Evolutionary conservation across 2,113 vertebrate genomes (phyloP), one percentile per base, ranked within the genome.

Genomic region (Pedetes capensis): DNA sequence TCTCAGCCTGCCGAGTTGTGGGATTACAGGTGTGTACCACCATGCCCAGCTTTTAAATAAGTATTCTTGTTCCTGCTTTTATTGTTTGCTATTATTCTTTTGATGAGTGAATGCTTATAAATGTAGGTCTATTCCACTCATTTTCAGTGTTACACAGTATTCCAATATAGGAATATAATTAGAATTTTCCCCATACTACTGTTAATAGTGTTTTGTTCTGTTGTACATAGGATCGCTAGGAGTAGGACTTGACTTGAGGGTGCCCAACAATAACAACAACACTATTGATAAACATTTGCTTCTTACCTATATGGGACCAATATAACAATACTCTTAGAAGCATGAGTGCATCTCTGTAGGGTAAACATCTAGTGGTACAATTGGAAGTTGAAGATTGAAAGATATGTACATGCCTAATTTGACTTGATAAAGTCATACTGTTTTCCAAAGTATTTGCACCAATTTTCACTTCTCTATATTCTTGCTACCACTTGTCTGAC

Each of bases 11-110:
- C 14, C 6, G 13, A 66, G 11, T 66, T 13, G 12, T 66, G 64
- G 12, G 64, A 66, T 64, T 11, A 34, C 63, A 32, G 29, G 29
- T 11, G 10, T 64, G 29, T 64, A 18, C 63, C 34, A 64, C 34
- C 64, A 66, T 16, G 64, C 12, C 34, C 17, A 29, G 4, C 6
- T 66, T 66, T 66, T 34, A 68, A 27, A 37, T 34, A 78, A 37
- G n/a, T 69, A 63, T 51, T 63, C 44, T 63, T 92, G 17, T 23
- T 76, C 59, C 80, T 69, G 32, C 17, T 71, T 80, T 85, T 79
- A 51, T 55, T 79, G 72, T 81, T 80, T 3, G 72, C 8, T 86
- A n/a, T 63, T 57, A 34, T 53, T 75, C 82, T 89, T 61, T 61
- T 66, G 12, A 63, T 34, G 32, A 71, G 72, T 72, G 79, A 61